Percentiles rank a stretch among this genome's conserved stretches.
Evolutionary conservation across 2,113 vertebrate species (phyloP).

Genomic region (Caranx melampygus): DNA sequence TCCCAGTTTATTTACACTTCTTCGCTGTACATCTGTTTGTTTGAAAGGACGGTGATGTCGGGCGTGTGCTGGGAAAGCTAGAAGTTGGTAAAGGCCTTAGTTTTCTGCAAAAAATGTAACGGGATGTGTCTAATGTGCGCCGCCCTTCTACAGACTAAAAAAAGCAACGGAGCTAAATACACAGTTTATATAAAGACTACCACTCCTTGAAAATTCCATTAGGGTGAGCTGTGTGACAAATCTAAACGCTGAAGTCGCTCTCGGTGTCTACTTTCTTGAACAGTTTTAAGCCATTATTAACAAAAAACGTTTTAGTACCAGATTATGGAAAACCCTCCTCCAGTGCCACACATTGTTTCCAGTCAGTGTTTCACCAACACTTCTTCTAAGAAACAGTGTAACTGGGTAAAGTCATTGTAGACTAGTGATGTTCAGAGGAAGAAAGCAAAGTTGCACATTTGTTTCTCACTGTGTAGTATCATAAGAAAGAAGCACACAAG

Average conservation of each 20-base stretch:
- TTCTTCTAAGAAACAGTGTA: too few species aligned
- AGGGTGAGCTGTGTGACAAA: background rate
- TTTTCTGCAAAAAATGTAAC: conserved; percentile 14
- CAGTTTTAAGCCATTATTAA: background rate
- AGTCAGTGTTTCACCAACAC: too few species aligned
- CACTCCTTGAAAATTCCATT: too few species aligned
- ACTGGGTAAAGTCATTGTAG: too few species aligned
- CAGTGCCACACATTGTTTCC: too few species aligned
- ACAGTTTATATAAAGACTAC: background rate
- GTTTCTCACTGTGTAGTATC: too few species aligned
- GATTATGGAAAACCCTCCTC: background rate
- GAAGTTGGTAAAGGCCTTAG: background rate
- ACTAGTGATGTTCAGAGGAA: too few species aligned
- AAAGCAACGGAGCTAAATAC: background rate
- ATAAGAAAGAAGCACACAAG: background rate
- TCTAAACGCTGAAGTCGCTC: background rate
- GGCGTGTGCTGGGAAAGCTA: too few species aligned
- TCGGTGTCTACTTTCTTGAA: background rate
- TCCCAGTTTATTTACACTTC: background rate
- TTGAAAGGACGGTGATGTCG: background rate
- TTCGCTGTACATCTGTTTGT: background rate
- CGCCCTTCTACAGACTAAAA: background rate
- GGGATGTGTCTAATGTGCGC: conserved; percentile 10
- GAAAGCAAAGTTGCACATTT: too few species aligned
- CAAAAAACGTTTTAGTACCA: background rate